Percentiles rank a stretch among this genome's conserved stretches.
These are phyloP conservation scores for Amblyjoppa proteus DNA, from an alignment of 2,888 invertebrate species.

Conservation along the genomic window DNA sequence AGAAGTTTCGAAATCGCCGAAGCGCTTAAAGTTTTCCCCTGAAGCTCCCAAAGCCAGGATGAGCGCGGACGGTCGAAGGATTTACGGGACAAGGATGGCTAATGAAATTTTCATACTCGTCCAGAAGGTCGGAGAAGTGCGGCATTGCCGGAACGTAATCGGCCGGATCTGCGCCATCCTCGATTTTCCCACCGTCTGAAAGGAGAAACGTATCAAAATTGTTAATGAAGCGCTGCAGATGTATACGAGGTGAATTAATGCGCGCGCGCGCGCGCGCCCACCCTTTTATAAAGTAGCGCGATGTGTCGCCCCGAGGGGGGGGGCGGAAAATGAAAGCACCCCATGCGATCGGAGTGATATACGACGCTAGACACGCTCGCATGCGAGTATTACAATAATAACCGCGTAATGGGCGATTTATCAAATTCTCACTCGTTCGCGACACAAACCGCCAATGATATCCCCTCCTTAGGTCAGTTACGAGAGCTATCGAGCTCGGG, in stretches of 20 bases:
- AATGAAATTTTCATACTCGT: constrained; percentile 70
- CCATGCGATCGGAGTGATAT: constrained; percentile 56
- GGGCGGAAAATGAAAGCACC: constrained; percentile 49
- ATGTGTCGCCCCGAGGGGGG: constrained; percentile 54
- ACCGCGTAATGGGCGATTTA: constrained; percentile 62
- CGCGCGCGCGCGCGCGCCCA: neutral
- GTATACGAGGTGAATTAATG: constrained; percentile 19
- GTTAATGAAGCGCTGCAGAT: constrained; percentile 21
- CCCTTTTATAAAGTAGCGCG: constrained; percentile 44
- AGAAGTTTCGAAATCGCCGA: too few species aligned
- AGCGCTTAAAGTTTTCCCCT: too few species aligned
- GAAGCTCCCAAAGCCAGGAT: too few species aligned
- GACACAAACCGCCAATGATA: constrained; percentile 65
- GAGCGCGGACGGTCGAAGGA: too few species aligned
- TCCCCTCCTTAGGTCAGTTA: constrained; percentile 45
- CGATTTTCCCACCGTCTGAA: constrained; percentile 69
- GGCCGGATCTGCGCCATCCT: constrained; percentile 66
- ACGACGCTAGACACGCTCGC: constrained; percentile 56
- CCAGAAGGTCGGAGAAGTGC: constrained; percentile 73
- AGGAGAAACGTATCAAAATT: constrained; percentile 17
- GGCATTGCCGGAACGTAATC: constrained; percentile 69
- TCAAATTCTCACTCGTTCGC: constrained; percentile 64
- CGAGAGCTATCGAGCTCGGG: constrained; percentile 39
- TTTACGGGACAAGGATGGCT: neutral
- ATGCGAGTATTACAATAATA: constrained; percentile 66